Conservation (phyloP, 2,797 vertebrate species). For the Chaenodraco wilsoni region DNA sequence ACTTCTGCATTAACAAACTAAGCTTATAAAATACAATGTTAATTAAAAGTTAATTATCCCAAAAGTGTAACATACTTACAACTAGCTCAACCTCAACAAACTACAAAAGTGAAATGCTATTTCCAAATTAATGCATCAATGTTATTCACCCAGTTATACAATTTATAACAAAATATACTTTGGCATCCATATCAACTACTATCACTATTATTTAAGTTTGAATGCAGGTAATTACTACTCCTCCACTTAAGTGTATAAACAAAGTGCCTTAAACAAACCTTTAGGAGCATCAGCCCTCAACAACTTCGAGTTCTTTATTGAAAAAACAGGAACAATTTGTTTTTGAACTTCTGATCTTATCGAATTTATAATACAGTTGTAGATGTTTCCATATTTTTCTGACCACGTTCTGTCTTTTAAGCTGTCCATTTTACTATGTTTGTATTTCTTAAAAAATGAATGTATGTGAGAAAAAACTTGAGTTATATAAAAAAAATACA, state of each 20-base stretch:
- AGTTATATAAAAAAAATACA: not conserved
- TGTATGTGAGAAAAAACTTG: not conserved
- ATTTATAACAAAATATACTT: not conserved
- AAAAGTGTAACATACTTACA: too few species aligned
- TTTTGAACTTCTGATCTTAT: not conserved
- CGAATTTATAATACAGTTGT: too few species aligned
- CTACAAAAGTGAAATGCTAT: too few species aligned
- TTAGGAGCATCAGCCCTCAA: not conserved
- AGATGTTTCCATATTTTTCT: too few species aligned
- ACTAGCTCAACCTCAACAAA: too few species aligned
- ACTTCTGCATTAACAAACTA: not conserved
- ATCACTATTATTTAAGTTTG: too few species aligned
- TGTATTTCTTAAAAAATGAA: not conserved
- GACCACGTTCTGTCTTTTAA: not conserved
- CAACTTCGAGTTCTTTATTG: not conserved
- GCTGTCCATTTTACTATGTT: not conserved
- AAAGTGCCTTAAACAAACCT: not conserved
- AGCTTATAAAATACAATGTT: not conserved
- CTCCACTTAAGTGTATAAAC: not conserved
- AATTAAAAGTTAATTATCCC: not conserved
- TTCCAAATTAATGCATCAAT: not conserved
- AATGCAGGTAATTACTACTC: too few species aligned
- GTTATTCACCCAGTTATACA: not conserved
- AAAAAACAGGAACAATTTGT: not conserved
- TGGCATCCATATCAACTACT: too few species aligned